Conservation (phyloP, 2,888 invertebrate species). For the Galerucella nymphaeae region DNA sequence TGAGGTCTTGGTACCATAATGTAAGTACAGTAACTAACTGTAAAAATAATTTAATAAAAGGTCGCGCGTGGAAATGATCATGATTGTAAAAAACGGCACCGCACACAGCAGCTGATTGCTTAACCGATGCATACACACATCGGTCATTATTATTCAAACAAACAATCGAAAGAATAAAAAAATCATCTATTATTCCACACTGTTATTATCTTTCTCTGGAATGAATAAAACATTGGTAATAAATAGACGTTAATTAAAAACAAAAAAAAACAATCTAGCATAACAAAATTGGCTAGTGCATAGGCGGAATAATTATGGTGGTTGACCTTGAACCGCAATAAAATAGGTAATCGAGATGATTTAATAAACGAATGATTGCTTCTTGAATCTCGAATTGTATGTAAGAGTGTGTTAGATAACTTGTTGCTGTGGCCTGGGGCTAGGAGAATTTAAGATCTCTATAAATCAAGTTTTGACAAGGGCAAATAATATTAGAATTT, state of each 20-base stretch:
- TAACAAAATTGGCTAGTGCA: slow-evolving; percentile 23
- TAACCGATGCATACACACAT: neutral
- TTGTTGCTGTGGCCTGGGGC: neutral
- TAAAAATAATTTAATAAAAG: neutral
- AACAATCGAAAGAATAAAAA: neutral
- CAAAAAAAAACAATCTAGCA: slow-evolving; percentile 19
- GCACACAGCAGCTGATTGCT: neutral
- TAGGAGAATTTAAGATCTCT: neutral
- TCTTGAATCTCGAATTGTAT: slow-evolving; percentile 11
- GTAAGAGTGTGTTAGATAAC: slow-evolving; percentile 13
- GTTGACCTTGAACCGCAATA: slow-evolving; percentile 28
- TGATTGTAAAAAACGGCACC: neutral
- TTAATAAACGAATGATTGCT: slow-evolving; percentile 21
- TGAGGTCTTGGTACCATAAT: neutral
- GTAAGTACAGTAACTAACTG: neutral
- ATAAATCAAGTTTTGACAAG: neutral
- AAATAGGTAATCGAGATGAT: slow-evolving; percentile 34
- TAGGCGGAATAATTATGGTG: slow-evolving; percentile 26
- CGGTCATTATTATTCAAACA: slow-evolving; percentile 4
- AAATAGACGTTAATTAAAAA: slow-evolving; percentile 15
- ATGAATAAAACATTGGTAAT: slow-evolving; percentile 12
- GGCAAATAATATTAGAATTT: neutral
- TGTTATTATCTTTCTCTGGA: slow-evolving; percentile 5
- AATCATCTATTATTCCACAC: slow-evolving; percentile 7
- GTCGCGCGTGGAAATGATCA: neutral